These are phyloP conservation scores for Rissa tridactyla DNA, from an alignment of 2,113 vertebrate genomes.

Conservation along the genomic window DNA sequence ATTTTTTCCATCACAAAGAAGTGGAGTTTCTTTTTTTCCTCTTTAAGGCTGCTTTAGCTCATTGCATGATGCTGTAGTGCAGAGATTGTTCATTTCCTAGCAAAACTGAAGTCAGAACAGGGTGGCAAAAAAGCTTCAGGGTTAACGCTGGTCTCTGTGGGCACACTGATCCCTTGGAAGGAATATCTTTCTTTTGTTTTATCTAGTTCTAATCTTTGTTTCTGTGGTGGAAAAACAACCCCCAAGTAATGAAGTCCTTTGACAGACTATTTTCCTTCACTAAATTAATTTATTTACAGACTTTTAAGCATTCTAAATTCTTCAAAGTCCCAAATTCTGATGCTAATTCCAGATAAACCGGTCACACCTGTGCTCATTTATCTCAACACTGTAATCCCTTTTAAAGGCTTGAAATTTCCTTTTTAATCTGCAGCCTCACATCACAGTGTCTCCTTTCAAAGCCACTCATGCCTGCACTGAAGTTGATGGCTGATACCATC, in stretches of 20 bases:
- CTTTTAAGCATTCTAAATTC: not conserved
- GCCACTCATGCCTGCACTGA: not conserved
- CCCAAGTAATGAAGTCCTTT: not conserved
- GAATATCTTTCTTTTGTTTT: not conserved
- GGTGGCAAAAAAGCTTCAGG: not conserved
- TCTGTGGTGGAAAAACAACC: not conserved
- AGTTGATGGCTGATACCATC: not conserved
- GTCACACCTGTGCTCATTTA: constrained; percentile 16
- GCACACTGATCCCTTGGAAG: not conserved
- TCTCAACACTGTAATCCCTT: not conserved
- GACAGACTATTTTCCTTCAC: not conserved
- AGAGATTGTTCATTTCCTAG: not conserved
- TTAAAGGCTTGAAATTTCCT: constrained; percentile 7
- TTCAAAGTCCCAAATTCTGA: not conserved
- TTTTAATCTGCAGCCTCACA: not conserved
- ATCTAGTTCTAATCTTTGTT: not conserved
- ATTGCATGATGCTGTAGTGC: not conserved
- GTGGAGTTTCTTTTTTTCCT: not conserved
- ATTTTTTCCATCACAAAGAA: not conserved
- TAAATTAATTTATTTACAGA: not conserved
- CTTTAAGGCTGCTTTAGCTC: not conserved
- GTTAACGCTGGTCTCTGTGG: not conserved
- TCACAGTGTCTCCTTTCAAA: constrained; percentile 12
- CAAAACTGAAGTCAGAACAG: not conserved
- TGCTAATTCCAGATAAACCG: not conserved